Evolutionary conservation across 2,797 vertebrate genomes (phyloP).

Genomic region (Limnodromus scolopaceus): DNA sequence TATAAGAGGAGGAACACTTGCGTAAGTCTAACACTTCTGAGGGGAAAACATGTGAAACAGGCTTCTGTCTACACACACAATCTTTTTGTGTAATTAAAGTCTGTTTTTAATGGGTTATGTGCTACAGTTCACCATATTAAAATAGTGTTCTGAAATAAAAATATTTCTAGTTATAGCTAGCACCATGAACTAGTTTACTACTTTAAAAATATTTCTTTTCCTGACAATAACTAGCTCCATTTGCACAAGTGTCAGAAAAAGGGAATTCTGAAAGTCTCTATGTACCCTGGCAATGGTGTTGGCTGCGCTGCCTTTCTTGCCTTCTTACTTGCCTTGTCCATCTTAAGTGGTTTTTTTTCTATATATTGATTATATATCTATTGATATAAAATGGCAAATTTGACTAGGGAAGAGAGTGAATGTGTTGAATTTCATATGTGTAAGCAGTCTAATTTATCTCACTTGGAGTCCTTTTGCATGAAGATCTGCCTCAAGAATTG

Average conservation of each 20-base stretch:
- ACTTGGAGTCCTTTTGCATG: background rate
- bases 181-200: background rate
- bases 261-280: background rate
- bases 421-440: background rate
- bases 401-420: background rate
- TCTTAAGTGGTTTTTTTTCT: background rate
- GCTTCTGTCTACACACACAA: background rate
- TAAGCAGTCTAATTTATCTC: background rate
- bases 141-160: conserved; percentile 11
- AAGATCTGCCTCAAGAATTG: background rate
- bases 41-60: background rate
- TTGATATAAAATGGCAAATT: background rate
- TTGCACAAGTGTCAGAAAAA: background rate
- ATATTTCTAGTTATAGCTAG: background rate
- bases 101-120: background rate
- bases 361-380: background rate
- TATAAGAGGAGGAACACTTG: background rate
- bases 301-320: background rate
- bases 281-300: background rate
- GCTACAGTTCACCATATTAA: background rate
- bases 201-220: background rate
- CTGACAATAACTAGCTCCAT: background rate
- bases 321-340: background rate
- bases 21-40: background rate
- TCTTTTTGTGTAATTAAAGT: background rate